Base-by-base conservation (phyloP, 2,113 vertebrate species). In the Neotragus moschatus region DNA sequence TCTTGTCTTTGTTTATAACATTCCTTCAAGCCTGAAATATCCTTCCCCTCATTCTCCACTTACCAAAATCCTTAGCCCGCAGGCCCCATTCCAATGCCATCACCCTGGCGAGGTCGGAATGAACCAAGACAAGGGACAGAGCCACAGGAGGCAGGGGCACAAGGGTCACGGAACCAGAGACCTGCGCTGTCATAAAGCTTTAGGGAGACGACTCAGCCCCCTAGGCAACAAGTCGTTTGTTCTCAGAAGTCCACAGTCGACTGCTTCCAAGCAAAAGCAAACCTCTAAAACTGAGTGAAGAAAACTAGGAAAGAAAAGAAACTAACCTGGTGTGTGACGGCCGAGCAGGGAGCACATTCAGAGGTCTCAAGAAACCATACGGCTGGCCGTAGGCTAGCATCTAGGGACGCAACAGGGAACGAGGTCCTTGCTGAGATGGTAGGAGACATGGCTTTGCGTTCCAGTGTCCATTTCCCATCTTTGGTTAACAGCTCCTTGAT, bases 1-100 rank as follows among this genome's bases (percentile, higher is more conserved):
- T 90, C 80, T 47, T 47, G 66, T 75, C 94, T 95, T 97, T 96
- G 87, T 94, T 97, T 92, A 45, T 39, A 90, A 89, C 90, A 92
- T 95, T 96, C 97, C 66, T 90, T 84, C 16, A 61, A 61, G 90
- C 75, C 49, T 77, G 63, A 93, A 97, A 89, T 33, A 55, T 21
- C 73, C 55, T 92, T 91, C 6, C 45, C 45, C 15, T 89, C 77
- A 58, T 79, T 94, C 95, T 84, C 66, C 90, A 94, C 49, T 95
- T 92, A 81, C 58, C 17, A 33, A 33, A 95, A 96, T 95, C 95
- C 84, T 53, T 30, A 85, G 77, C 88, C 90, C 75, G 49, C 49
- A 56, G 77, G 77, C 16, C 28, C 75, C 88, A 47, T 39, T 97
- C 92, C 80, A 61, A 90, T 28, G 39, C 49, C 88, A 63, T 81